These are phyloP conservation scores for Tortricodes alternella DNA, from an alignment of 2,888 invertebrate genomes.

Conservation along the genomic window DNA sequence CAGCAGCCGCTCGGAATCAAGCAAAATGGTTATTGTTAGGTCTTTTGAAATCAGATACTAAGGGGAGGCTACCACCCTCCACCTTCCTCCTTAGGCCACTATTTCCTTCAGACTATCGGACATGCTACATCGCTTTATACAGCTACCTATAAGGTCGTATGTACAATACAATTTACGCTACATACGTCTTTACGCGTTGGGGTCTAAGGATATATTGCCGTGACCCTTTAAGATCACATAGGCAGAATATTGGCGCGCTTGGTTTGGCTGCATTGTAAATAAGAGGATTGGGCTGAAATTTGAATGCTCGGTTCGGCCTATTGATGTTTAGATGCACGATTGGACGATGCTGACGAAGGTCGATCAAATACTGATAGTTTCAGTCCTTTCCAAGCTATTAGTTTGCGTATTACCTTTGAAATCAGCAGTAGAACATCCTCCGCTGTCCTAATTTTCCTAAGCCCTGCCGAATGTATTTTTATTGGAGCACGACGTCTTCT, in stretches of 20 bases:
- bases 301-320: neutral
- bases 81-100: conserved; percentile 46
- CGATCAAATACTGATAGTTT: too few species aligned
- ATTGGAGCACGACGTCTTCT: too few species aligned
- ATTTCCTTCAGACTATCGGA: conserved; percentile 56
- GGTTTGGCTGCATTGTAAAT: conserved; percentile 18
- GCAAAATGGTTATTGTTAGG: conserved; percentile 31
- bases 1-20: conserved; percentile 22
- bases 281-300: neutral
- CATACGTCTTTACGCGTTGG: neutral
- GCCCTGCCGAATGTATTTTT: too few species aligned
- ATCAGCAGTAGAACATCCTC: too few species aligned
- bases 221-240: too few species aligned
- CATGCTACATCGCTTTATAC: conserved; percentile 40
- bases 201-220: neutral
- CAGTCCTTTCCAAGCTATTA: too few species aligned
- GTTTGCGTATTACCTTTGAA: too few species aligned
- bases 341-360: too few species aligned
- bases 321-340: neutral
- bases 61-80: conserved; percentile 9
- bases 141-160: conserved; percentile 9
- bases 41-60: conserved; percentile 30
- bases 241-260: too few species aligned
- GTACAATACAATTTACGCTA: neutral
- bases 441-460: too few species aligned